Conservation (phyloP, 2,888 invertebrate genomes). For the Drosophila kambysellisi region DNA sequence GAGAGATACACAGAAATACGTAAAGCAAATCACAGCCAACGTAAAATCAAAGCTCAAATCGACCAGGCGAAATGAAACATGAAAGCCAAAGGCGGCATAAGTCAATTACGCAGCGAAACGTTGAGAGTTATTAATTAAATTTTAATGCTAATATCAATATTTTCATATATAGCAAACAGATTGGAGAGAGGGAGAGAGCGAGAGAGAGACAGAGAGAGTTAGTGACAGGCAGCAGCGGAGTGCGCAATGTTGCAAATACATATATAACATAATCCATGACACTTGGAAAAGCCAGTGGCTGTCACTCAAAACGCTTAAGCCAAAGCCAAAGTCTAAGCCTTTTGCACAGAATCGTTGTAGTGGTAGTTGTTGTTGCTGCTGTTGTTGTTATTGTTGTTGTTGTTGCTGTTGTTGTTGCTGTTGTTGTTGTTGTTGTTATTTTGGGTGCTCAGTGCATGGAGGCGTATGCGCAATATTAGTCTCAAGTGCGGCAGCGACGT, state of each 20-base stretch:
- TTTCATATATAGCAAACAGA: constrained; percentile 35
- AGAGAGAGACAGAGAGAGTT: too few relatives aligned
- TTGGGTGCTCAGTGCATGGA: constrained; percentile 36
- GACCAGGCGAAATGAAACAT: constrained; percentile 46
- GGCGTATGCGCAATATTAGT: constrained; percentile 67
- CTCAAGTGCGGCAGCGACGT: constrained; percentile 41
- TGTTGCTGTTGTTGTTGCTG: not conserved
- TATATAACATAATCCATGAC: constrained; percentile 79
- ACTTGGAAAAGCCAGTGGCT: constrained; percentile 53
- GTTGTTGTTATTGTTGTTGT: constrained; percentile 18
- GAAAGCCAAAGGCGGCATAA: constrained; percentile 61
- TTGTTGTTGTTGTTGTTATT: constrained; percentile 8
- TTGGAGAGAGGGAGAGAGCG: constrained; percentile 7
- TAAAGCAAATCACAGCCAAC: not conserved
- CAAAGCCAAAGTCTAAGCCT: constrained; percentile 43
- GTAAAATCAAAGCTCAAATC: constrained; percentile 45
- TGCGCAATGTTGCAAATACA: constrained; percentile 64
- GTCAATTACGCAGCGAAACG: constrained; percentile 64
- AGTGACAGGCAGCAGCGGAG: constrained; percentile 18
- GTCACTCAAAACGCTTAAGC: constrained; percentile 53
- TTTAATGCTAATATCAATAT: constrained; percentile 64
- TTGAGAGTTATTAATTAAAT: constrained; percentile 72
- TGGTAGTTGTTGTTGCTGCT: constrained; percentile 7
- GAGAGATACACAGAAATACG: constrained; percentile 8
- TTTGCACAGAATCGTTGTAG: constrained; percentile 5